Base-by-base conservation (phyloP, 2,888 invertebrate genomes). In the Hoplodrina blanda region DNA sequence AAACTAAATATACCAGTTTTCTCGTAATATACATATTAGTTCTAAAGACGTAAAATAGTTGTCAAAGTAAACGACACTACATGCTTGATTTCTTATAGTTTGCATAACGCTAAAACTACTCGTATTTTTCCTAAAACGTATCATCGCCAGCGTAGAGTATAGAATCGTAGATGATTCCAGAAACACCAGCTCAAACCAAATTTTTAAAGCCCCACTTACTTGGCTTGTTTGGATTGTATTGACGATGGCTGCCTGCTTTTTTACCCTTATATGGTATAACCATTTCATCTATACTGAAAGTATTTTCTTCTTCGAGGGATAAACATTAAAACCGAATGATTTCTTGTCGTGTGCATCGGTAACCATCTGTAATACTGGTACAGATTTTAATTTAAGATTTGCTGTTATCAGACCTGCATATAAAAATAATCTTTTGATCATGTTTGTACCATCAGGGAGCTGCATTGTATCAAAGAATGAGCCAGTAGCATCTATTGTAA, bases 151-250 rank as follows among this genome's bases (percentile, higher is more conserved):
- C 50, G 10, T 62, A 62, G 17, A 85, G 46, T 8, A 88, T 20
- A 78, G 88, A 89, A 67, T 90, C 89, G 66, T 88, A 89, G 17
- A 88, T 75, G n/a, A 88, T 76, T 4, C 87, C 88, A 37, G 85
- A 86, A 0, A 85, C 78, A 7, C 89, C 86, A 49, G 86, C 85
- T 7, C 87, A 66, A 13, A 87, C 84, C 60, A 87, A 81, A 53
- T 84, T 78, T 73, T 90, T 88, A 62, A 86, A 88, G 4, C 79
- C 89, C 88, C 88, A 89, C 76, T 90, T 89, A 13, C 76, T 83
- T 0, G 90, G 90, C 65, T 90, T 91, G 6, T 87, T 85, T 61
- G 85, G 85, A 55, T 88, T 87, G 57, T 90, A 92, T 54, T 91
- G 90, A 2, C 78, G 65, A 19, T 41, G 57, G 17, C 57, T 57